Percentiles rank a stretch among this genome's conserved stretches.
Conservation (phyloP, 2,113 vertebrate genomes). For the Dicerorhinus sumatrensis region DNA sequence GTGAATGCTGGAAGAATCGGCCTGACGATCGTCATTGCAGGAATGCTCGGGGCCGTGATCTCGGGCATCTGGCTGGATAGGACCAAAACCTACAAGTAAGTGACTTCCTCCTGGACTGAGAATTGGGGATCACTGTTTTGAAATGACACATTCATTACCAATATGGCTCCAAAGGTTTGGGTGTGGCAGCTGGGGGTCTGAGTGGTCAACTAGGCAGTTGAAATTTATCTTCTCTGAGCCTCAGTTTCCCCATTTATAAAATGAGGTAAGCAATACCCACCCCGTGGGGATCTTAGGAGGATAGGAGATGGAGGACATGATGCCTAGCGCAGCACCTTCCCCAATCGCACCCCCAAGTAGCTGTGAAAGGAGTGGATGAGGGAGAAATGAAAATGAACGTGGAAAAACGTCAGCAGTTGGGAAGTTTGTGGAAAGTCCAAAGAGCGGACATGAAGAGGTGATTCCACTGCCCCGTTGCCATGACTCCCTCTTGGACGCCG, state of each 20-base stretch:
- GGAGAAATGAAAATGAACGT: neutral
- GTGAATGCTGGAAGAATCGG: constrained; percentile 98
- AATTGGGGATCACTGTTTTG: neutral
- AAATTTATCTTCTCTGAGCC: neutral
- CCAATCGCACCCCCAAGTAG: no score
- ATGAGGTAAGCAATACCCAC: neutral
- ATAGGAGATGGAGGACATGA: neutral
- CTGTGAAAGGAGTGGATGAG: neutral
- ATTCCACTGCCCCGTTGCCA: neutral
- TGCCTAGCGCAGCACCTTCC: neutral
- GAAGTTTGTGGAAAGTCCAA: neutral
- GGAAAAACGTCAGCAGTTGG: neutral
- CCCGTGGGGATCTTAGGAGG: neutral
- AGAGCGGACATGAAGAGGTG: neutral
- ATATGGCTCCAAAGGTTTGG: neutral
- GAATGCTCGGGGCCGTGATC: constrained; percentile 95
- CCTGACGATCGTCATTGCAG: constrained; percentile 94
- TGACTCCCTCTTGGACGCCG: neutral
- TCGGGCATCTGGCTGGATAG: constrained; percentile 97
- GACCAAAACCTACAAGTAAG: constrained; percentile 98
- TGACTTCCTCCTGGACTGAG: neutral
- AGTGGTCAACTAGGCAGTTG: neutral
- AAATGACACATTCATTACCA: neutral
- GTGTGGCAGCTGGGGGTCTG: neutral
- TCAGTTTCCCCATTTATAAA: constrained; percentile 27